A percentile compares a stretch with the other conserved stretches of the same genome.
Evolutionary conservation across 2,797 vertebrate genomes (phyloP).

Genomic region (Halcyon chelicuti): DNA sequence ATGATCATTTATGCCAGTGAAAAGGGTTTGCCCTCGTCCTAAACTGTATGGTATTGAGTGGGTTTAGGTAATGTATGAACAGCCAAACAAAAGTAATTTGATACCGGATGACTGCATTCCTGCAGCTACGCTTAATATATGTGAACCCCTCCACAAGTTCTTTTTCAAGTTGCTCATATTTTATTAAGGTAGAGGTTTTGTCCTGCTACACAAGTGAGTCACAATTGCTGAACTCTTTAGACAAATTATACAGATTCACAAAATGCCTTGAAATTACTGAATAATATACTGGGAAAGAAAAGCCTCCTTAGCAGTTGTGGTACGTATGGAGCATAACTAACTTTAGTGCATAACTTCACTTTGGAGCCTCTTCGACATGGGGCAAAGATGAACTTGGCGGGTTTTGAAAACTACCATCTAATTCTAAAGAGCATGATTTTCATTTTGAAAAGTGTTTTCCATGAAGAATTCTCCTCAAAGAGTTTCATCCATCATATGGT

Average conservation of each 20-base stretch:
- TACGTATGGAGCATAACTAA: background rate
- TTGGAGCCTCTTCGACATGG: background rate
- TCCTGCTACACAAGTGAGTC: background rate
- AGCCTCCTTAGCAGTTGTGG: background rate
- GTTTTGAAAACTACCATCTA: conserved; percentile 9
- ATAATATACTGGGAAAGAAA: background rate
- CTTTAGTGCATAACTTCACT: background rate
- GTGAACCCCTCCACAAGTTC: background rate
- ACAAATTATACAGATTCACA: background rate
- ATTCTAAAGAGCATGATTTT: background rate
- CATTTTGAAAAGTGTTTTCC: background rate
- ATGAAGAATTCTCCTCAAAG: background rate
- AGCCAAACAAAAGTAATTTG: background rate
- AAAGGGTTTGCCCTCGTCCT: background rate
- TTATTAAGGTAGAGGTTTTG: background rate
- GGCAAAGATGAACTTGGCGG: conserved; percentile 4
- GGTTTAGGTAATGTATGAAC: background rate
- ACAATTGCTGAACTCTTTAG: background rate
- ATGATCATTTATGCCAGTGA: background rate
- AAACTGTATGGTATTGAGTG: background rate
- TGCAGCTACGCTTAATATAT: background rate
- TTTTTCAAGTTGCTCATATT: background rate
- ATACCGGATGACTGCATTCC: background rate
- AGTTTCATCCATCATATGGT: background rate
- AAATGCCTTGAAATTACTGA: background rate